Base-by-base conservation (phyloP, 1,140 invertebrate species). In the Riptortus pedestris region DNA sequence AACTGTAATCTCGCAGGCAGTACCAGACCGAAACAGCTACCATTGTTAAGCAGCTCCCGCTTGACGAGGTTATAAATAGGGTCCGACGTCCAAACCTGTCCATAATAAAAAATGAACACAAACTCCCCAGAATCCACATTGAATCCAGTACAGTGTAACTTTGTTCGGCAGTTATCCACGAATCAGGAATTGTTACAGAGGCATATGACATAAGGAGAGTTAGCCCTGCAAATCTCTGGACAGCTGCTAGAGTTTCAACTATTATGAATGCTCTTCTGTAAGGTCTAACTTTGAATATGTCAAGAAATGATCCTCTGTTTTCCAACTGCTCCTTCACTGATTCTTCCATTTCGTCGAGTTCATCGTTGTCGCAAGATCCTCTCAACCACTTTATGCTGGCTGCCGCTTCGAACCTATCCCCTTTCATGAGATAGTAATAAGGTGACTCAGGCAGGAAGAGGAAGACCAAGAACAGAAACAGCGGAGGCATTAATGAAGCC, bases 361-460 rank as follows among this genome's bases (percentile, higher is more conserved):
- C 66, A 14, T 66, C 66, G 7, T 59, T 47, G 59, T 64, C 48
- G 1, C 29, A 57, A 5, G 27, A 43, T 26, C 63, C 64, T 2
- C 90, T 77, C 0, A 95, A 75, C 68, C 80, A 86, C 58, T 79
- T 76, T 65, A 94, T 72, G 3, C 85, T 75, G 2, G 77, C 70
- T 0, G 81, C 71, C 0, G 90, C 90, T 1, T 83, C 81, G 7
- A 79, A 73, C 38, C 78, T 78, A n/a, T 81, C 76, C 71, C 79
- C 77, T 70, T 81, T 81, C 4, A 75, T 74, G 0, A 90, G 73
- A 45, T 85, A 76, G 66, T 80, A 89, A 61, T 83, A 84, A 0
- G 91, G 91, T 31, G 87, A 86, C 71, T 95, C 92, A 0, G 91
- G 90, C 76, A 91, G 85, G 51, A 84, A 81, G 4, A 81, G 57